Conservation (phyloP, 2,797 vertebrate genomes). For the Petrocephalus schoutedeni region DNA sequence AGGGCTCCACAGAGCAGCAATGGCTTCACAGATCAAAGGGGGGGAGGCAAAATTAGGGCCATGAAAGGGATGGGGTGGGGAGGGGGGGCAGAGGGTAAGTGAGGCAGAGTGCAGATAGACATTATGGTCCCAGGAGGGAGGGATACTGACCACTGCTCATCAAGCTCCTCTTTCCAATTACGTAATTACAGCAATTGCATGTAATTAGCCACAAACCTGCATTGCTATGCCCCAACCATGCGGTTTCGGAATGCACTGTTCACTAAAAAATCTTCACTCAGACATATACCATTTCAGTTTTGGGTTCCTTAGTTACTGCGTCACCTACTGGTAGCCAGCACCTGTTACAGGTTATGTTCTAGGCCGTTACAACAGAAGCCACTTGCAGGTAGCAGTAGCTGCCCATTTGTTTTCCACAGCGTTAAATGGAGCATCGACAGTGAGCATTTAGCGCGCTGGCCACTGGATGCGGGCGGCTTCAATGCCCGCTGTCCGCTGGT, state of each 20-base stretch:
- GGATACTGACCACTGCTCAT: not conserved
- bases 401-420: not conserved
- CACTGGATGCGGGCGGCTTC: not conserved
- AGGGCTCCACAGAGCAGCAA: not conserved
- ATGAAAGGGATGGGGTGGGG: not conserved
- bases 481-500: not conserved
- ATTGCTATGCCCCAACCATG: not conserved
- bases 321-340: not conserved
- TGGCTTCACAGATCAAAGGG: slow-evolving; percentile 19
- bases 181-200: not conserved
- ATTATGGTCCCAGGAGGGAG: not conserved
- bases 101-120: not conserved
- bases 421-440: not conserved
- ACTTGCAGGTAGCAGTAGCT: not conserved
- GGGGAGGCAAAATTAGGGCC: not conserved
- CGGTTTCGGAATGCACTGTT: too few species aligned
- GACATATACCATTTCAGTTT: not conserved
- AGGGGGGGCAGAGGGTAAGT: slow-evolving; percentile 1
- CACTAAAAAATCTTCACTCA: too few species aligned
- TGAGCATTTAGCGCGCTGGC: not conserved
- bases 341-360: not conserved
- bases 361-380: not conserved
- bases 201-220: not conserved
- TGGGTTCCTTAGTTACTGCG: not conserved
- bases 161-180: not conserved